phyloP scores from a whole-genome alignment of 2,888 invertebrate genomes.

The Atethmia centrago region DNA sequence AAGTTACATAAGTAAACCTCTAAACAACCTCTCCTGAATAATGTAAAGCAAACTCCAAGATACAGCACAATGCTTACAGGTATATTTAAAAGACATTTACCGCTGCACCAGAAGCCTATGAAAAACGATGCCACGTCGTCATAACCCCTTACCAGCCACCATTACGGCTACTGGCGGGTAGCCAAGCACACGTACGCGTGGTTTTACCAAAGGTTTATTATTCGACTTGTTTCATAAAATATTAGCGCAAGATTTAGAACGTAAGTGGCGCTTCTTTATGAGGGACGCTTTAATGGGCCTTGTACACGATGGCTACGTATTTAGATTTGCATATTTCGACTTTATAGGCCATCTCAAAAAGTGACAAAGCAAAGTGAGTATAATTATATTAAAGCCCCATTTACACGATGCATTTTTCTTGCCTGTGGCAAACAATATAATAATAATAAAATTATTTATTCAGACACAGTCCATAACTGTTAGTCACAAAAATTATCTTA shows the following conservation, averaged over 20 bases:
- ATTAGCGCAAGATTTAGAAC: conserved; percentile 44
- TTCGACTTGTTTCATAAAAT: conserved; percentile 63
- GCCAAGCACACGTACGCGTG: conserved; percentile 56
- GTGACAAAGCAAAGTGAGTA: neutral
- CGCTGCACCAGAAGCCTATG: conserved; percentile 44
- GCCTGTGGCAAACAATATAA: too few relatives aligned
- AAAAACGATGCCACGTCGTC: conserved; percentile 57
- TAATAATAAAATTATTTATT: too few relatives aligned
- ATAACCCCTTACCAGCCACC: conserved; percentile 45
- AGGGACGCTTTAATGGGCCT: neutral
- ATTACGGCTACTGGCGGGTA: conserved; percentile 52
- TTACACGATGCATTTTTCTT: too few relatives aligned
- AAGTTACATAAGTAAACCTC: neutral
- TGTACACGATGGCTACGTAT: neutral
- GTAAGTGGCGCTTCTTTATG: conserved; percentile 34
- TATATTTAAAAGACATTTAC: conserved; percentile 61
- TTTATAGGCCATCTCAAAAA: too few relatives aligned
- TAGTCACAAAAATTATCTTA: too few relatives aligned
- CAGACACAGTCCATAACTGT: too few relatives aligned
- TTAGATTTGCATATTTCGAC: too few relatives aligned
- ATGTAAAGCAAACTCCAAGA: conserved; percentile 32
- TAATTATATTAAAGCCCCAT: too few relatives aligned
- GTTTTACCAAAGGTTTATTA: conserved; percentile 57
- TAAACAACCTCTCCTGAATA: conserved; percentile 30
- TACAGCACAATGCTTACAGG: conserved; percentile 51